Evolutionary conservation across 2,113 vertebrate species (phyloP).

Genomic region (Catagonus wagneri): DNA sequence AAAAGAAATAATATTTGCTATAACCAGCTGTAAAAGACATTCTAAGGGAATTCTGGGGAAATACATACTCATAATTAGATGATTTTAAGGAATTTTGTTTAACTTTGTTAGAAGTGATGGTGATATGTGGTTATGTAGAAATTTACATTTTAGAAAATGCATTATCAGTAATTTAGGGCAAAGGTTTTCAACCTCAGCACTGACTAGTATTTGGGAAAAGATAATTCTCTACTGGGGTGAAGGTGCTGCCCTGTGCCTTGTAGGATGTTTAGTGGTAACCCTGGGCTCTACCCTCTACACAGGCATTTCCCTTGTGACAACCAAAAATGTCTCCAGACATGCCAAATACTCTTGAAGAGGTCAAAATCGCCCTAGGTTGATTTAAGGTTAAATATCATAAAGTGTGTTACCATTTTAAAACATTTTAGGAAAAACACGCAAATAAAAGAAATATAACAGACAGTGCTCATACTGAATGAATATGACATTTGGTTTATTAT

Average conservation of each 20-base stretch:
- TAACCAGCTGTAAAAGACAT: background rate
- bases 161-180: background rate
- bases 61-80: background rate
- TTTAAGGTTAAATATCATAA: background rate
- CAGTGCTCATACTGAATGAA: background rate
- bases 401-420: background rate
- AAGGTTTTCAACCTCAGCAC: background rate
- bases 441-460: slow-evolving; percentile 10
- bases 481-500: background rate
- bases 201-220: background rate
- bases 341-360: background rate
- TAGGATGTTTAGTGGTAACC: background rate
- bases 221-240: background rate
- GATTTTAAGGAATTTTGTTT: background rate
- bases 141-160: background rate
- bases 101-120: background rate
- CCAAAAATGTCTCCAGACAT: background rate
- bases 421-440: background rate
- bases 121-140: background rate
- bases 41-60: background rate
- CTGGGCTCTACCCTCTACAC: background rate
- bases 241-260: too few relatives aligned
- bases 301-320: background rate
- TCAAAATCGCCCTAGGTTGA: background rate
- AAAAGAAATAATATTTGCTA: slow-evolving; percentile 34